Percentiles rank a stretch among this genome's conserved stretches.
phyloP scores from a whole-genome alignment of 2,113 vertebrate genomes.

The Danionella cerebrum region DNA sequence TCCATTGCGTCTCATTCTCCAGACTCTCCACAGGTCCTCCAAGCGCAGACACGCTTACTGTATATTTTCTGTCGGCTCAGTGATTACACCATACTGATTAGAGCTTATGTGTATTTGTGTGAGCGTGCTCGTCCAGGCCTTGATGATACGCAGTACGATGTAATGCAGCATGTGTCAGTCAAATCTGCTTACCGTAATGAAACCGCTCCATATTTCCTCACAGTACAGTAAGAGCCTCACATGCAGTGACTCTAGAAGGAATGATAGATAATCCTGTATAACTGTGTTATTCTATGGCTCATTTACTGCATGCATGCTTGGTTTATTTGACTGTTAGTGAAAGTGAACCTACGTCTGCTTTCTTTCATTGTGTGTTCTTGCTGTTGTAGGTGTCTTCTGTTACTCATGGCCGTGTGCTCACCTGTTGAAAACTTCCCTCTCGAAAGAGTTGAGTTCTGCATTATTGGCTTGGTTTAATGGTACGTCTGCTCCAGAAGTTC shows the following conservation, averaged over 20 bases:
- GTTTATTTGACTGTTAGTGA: conserved; percentile 6
- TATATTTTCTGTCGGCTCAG: conserved; percentile 16
- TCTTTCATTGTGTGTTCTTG: conserved; percentile 8
- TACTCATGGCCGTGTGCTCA: conserved; percentile 36
- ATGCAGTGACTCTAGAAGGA: too few species aligned
- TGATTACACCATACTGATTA: conserved; percentile 9
- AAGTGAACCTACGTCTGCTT: conserved; percentile 13
- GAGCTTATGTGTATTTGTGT: conserved; percentile 7
- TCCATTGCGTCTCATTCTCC: conserved; percentile 51
- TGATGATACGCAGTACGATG: neutral
- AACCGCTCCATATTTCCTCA: neutral
- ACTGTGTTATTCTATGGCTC: neutral
- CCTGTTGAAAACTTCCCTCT: conserved; percentile 53
- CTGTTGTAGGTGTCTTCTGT: too few species aligned
- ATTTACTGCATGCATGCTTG: neutral
- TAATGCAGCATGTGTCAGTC: neutral
- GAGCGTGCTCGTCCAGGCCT: neutral
- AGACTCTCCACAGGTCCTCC: conserved; percentile 48
- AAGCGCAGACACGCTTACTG: neutral
- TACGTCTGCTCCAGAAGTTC: too few species aligned
- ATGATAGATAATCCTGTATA: neutral
- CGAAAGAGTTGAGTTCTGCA: conserved; percentile 47
- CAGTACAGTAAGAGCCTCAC: neutral
- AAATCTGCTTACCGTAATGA: neutral
- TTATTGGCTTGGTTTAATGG: too few species aligned